Evolutionary conservation across 2,113 vertebrate genomes (phyloP), one percentile per base, ranked within the genome.

Genomic region (Pongo abelii): DNA sequence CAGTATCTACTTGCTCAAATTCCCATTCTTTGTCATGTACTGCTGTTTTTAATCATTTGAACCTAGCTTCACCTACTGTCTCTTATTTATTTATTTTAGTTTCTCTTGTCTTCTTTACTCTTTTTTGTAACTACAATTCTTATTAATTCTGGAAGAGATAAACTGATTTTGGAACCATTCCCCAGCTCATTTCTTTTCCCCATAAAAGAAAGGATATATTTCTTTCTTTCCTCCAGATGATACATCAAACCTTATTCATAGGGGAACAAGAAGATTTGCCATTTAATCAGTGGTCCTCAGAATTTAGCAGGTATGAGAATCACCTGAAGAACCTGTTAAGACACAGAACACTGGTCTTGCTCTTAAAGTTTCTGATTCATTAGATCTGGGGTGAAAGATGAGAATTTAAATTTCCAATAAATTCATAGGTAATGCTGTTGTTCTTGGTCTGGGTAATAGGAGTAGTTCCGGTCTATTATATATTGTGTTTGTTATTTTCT

Each of bases 41-140:
- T 32, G 23, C 23, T 79, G 2, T 52, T 14, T 48, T 91, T 96
- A 79, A 92, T n/a, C 38, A 12, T 32, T 64, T 70, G 67, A 95
- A 46, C 46, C 40, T 79, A 32, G 6, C 70, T 87, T 93, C 70
- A 84, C 6, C 69, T 22, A 1, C 3, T 57, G 18, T 46, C 32
- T 43, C 17, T 83, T 67, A 18, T 46, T 95, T 77, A 67, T 35
- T 69, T 69, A 8, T 69, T 69, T 69, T 0, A 52, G n/a, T 64
- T 93, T 93, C 9, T 96, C 6, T 93, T 93, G 7, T 96, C 6
- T 75, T 79, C 35, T 93, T 93, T 95, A 57, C 6, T 89, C 6
- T 95, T n/a, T 81, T 85, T 67, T 17, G n/a, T 10, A 22, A 40
- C 38, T 79, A 80, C 8, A 91, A 43, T 84, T 89, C 40, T 18